These are phyloP conservation scores for Drosophila persimilis DNA, from an alignment of 1,140 invertebrate genomes.

Conservation along the genomic window DNA sequence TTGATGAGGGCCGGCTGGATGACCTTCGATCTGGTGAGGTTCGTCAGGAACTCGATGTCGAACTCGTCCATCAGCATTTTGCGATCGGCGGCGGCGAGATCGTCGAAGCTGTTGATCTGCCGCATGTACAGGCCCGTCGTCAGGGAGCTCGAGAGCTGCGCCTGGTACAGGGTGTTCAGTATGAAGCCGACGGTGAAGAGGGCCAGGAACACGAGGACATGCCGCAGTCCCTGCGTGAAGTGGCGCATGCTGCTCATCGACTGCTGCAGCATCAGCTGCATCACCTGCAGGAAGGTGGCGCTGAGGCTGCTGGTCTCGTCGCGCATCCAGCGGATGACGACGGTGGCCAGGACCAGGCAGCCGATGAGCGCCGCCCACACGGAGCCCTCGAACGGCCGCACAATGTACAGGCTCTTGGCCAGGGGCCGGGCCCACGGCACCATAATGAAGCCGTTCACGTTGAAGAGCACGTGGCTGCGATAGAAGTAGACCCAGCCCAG, in stretches of 20 bases:
- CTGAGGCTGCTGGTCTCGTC: neutral
- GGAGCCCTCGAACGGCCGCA: conserved; percentile 15
- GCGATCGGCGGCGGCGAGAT: conserved; percentile 8
- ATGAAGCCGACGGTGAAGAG: conserved; percentile 29
- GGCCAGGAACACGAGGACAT: conserved; percentile 8
- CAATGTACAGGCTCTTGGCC: conserved; percentile 31
- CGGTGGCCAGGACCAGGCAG: conserved; percentile 4
- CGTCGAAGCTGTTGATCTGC: conserved; percentile 28
- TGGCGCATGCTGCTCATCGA: conserved; percentile 11
- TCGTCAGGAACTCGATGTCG: conserved; percentile 12
- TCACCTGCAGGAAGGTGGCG: conserved; percentile 15
- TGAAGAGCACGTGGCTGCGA: conserved; percentile 24
- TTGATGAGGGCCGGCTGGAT: conserved; percentile 18
- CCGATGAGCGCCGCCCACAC: conserved; percentile 19
- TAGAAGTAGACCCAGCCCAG: conserved; percentile 24
- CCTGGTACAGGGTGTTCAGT: conserved; percentile 25
- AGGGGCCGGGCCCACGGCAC: conserved; percentile 39
- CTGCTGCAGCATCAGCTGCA: conserved; percentile 25
- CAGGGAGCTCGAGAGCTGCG: conserved; percentile 23
- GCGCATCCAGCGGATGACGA: conserved; percentile 19
- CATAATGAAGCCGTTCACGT: conserved; percentile 28
- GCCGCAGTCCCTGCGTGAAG: conserved; percentile 2
- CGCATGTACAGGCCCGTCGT: conserved; percentile 24
- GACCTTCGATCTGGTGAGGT: neutral
- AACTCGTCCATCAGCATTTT: conserved; percentile 21